Percentiles rank a stretch among this genome's conserved stretches.
phyloP scores from a whole-genome alignment of 2,888 invertebrate species.

The Trissolcus brochymenae region DNA sequence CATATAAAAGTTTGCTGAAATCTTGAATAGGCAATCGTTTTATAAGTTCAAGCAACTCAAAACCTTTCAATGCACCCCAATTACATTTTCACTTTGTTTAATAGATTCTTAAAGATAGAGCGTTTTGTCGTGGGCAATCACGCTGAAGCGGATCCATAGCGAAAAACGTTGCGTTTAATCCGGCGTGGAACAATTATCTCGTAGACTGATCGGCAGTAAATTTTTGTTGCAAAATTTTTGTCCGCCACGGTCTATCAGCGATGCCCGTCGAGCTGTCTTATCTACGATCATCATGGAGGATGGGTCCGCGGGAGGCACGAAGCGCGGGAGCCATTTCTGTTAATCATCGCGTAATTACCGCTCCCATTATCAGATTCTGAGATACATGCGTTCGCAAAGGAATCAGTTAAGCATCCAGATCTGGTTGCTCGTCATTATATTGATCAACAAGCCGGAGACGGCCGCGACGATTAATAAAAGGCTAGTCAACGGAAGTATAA shows the following conservation, averaged over 20 bases:
- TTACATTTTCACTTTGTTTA: no score
- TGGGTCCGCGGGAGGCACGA: conserved; percentile 65
- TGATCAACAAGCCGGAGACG: conserved; percentile 57
- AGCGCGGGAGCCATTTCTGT: conserved; percentile 76
- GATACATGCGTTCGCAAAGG: conserved; percentile 66
- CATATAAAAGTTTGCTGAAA: no score
- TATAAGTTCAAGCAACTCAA: conserved; percentile 6
- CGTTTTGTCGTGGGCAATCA: no score
- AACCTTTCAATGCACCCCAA: not conserved
- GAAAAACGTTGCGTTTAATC: not conserved
- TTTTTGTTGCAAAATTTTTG: conserved; percentile 50
- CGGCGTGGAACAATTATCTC: conserved; percentile 38
- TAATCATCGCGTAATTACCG: conserved; percentile 76
- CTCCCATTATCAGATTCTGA: conserved; percentile 75
- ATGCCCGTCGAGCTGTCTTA: conserved; percentile 53
- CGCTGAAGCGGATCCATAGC: not conserved
- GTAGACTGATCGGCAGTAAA: conserved; percentile 28
- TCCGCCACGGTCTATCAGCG: conserved; percentile 44
- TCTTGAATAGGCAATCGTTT: no score
- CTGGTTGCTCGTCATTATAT: conserved; percentile 62
- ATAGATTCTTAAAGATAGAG: no score
- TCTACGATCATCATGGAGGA: conserved; percentile 60
- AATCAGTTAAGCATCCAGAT: conserved; percentile 63
- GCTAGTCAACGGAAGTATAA: conserved; percentile 52
- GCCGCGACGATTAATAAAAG: conserved; percentile 59